Base-by-base conservation (phyloP, 2,888 invertebrate genomes). In the Nephrocerus scutellatus region DNA sequence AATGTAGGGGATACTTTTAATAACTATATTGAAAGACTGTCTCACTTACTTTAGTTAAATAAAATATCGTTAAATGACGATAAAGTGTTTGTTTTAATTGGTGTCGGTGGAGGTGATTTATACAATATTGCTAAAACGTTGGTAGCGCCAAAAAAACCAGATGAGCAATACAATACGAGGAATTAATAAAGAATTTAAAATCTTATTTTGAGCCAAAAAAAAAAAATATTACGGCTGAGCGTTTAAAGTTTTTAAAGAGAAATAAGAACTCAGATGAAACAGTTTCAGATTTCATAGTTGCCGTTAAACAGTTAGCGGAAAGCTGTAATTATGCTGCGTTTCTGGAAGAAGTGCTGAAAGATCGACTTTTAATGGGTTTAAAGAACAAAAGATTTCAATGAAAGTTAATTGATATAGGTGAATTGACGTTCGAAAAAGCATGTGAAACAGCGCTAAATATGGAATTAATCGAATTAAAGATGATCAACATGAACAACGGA, bases 121-220 rank as follows among this genome's bases (percentile, higher is more conserved):
- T 38, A 38, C 14, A 38, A 42, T 34, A 34, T 37, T 7, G 23
- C 33, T 36, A 37, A 37, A 10, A 32, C 33, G 5, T 18, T 41
- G 23, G 36, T 41, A 9, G 30, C 30, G 3, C 34, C 34, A 9
- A 42, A 33, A 24, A 12, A 18, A n/a, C 30, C 37, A 9, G 33
- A 34, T 20, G n/a, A n/a, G 31, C 30, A 2, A 36, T 33, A 23
- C 23, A 21, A 3, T 41, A 23, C 33, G 30, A 30, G 8, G 13
- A 13, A 13, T 24, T 42, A 14, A 20, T 33, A 2, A 20, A 19
- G 7, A 20, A 18, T 6, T 30, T 37, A n/a, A 39, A 23, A 9
- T 19, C 30, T 4, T 21, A 34, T 37, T 38, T 42, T 14, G 34
- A 34, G 7, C 38, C 26, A n/a, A n/a, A n/a, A 10, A 38, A 35